Conservation (phyloP, 1,140 invertebrate species). For the Acyrthosiphon pisum region DNA sequence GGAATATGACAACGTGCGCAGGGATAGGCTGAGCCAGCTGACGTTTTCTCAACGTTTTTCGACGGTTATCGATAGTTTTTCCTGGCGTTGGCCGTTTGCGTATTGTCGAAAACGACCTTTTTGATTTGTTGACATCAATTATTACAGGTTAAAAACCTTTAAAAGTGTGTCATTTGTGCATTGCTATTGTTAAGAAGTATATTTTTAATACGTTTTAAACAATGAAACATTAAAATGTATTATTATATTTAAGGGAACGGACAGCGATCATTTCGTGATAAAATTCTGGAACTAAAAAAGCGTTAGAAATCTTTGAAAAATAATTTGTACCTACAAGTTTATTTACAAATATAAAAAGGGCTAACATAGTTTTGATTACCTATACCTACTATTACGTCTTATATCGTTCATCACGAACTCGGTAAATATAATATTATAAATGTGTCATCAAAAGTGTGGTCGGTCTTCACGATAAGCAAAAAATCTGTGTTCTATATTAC, state of each 20-base stretch:
- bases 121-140: not conserved
- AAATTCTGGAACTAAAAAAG: not conserved
- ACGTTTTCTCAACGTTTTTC: not conserved
- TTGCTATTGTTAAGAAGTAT: not conserved
- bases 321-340: not conserved
- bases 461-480: not conserved
- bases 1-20: not conserved
- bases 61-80: not conserved
- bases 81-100: too few species aligned
- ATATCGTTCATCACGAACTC: too few species aligned
- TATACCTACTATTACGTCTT: not conserved
- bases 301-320: not conserved
- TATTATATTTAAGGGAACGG: not conserved
- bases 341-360: not conserved
- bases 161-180: not conserved
- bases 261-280: not conserved
- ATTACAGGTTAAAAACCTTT: not conserved
- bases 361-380: not conserved
- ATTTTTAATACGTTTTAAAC: not conserved
- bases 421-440: too few species aligned
- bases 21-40: not conserved
- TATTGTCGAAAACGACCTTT: too few species aligned
- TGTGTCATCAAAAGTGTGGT: too few species aligned
- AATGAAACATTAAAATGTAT: not conserved
- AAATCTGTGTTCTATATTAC: not conserved